These are phyloP conservation scores for Oreochromis niloticus DNA, from an alignment of 2,113 vertebrate genomes.

Conservation along the genomic window DNA sequence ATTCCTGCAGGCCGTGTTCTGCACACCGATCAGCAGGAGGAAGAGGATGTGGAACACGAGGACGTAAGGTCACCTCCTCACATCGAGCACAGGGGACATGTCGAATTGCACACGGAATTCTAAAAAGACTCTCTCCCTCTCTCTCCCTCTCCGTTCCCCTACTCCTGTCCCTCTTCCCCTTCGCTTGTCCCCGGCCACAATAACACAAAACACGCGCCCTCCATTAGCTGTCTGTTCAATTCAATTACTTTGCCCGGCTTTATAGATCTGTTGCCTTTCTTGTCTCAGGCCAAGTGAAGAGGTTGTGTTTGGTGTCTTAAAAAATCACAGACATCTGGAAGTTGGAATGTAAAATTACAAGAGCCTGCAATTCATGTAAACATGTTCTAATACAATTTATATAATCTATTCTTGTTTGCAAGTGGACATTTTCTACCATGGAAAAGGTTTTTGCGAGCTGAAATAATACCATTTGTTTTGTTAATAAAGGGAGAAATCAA, in stretches of 20 bases:
- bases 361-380: constrained; percentile 9
- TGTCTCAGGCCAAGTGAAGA: constrained; percentile 30
- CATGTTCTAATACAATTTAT: constrained; percentile 2
- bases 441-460: neutral
- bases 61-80: constrained; percentile 65
- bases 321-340: neutral
- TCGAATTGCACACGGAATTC: constrained; percentile 44
- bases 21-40: constrained; percentile 48
- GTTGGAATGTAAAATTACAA: neutral
- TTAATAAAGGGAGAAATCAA: constrained; percentile 51
- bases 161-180: neutral
- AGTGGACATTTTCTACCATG: neutral
- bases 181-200: constrained; percentile 25
- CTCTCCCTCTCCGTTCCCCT: neutral
- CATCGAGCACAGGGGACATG: constrained; percentile 46
- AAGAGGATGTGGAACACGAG: constrained; percentile 34
- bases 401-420: neutral
- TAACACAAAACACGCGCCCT: constrained; percentile 25
- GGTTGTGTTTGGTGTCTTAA: neutral
- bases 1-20: constrained; percentile 50
- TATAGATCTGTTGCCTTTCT: constrained; percentile 54
- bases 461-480: constrained; percentile 29
- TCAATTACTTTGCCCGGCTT: constrained; percentile 49
- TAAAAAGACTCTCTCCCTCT: constrained; percentile 17
- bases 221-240: constrained; percentile 56